Evolutionary conservation across 2,797 vertebrate genomes (phyloP).

Genomic region (Chaetodon trifasciatus): DNA sequence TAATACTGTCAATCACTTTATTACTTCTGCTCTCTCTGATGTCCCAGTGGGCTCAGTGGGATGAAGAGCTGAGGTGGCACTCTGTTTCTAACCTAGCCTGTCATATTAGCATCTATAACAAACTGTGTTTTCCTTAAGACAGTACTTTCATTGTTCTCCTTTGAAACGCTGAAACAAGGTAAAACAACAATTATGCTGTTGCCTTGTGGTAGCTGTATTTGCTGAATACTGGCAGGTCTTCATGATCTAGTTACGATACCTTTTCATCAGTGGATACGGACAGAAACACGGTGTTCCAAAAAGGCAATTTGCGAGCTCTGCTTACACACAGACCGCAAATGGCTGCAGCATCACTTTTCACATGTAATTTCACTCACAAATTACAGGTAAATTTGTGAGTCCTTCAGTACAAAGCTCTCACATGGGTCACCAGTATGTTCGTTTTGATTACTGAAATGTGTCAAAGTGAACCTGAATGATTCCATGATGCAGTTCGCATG

Average conservation of each 20-base stretch:
- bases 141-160: not conserved
- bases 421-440: not conserved
- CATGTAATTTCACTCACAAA: not conserved
- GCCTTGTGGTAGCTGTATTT: not conserved
- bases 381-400: not conserved
- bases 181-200: not conserved
- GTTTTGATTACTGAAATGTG: conserved; percentile 5
- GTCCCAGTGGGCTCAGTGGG: not conserved
- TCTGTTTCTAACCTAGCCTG: not conserved
- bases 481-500: not conserved
- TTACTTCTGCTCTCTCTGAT: not conserved
- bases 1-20: not conserved
- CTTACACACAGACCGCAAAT: not conserved
- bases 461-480: not conserved
- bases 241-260: not conserved
- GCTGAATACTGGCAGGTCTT: conserved; percentile 1
- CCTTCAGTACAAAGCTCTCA: not conserved
- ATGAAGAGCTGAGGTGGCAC: not conserved
- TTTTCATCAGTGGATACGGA: not conserved
- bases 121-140: not conserved
- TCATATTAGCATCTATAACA: not conserved
- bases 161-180: not conserved
- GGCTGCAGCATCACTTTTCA: not conserved
- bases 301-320: not conserved
- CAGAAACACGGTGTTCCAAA: not conserved